Conservation (phyloP, 2,797 vertebrate genomes). For the Holocentrus rufus region DNA sequence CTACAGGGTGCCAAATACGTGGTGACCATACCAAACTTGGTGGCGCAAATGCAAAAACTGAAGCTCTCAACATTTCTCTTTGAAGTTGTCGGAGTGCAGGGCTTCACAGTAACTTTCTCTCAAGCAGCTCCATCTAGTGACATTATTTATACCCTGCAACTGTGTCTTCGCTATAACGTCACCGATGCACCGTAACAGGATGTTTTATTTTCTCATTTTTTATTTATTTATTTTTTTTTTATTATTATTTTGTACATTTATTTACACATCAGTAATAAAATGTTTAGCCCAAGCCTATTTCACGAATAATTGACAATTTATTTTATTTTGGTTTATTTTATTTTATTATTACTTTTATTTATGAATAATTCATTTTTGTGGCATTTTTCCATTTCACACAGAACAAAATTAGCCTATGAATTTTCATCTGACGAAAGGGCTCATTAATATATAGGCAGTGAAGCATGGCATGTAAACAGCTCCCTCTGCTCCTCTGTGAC, state of each 20-base stretch:
- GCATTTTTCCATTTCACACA: constrained; percentile 28
- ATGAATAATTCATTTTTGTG: constrained; percentile 11
- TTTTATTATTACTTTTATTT: background rate
- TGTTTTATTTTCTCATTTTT: background rate
- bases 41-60: background rate
- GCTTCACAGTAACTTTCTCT: constrained; percentile 33
- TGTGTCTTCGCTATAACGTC: background rate
- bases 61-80: constrained; percentile 17
- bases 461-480: constrained; percentile 32
- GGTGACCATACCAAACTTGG: background rate
- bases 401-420: constrained; percentile 7
- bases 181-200: background rate
- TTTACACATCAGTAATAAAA: background rate
- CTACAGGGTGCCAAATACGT: background rate
- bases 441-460: constrained; percentile 55
- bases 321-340: no score
- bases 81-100: constrained; percentile 18
- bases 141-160: constrained; percentile 12
- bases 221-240: no score
- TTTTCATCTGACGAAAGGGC: constrained; percentile 31
- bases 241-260: background rate
- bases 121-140: constrained; percentile 70
- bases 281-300: background rate
- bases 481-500: constrained; percentile 44
- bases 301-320: background rate